These are phyloP conservation scores for Gobius niger DNA, from an alignment of 2,113 vertebrate genomes.

Conservation along the genomic window DNA sequence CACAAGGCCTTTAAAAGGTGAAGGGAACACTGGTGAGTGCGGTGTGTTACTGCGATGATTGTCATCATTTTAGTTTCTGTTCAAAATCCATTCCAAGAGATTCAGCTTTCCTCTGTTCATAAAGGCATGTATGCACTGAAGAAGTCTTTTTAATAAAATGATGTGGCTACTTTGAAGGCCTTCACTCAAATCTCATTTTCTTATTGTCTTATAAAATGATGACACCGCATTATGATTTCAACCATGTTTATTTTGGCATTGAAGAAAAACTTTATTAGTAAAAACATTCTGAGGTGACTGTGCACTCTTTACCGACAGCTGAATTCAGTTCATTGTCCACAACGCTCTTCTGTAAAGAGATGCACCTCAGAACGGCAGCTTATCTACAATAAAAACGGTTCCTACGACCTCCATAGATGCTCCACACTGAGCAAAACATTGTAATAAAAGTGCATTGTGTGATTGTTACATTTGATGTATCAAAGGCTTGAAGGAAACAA, in stretches of 20 bases:
- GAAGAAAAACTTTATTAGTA: conserved; percentile 4
- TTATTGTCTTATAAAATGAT: neutral
- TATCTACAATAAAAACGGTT: neutral
- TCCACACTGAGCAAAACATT: conserved; percentile 2
- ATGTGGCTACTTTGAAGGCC: conserved; percentile 22
- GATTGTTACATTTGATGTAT: neutral
- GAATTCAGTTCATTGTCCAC: conserved; percentile 8
- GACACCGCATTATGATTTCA: neutral
- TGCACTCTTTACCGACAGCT: neutral
- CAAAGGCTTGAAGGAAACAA: neutral
- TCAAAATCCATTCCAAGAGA: conserved; percentile 60
- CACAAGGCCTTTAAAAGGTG: conserved; percentile 15
- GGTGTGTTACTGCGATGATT: conserved; percentile 53
- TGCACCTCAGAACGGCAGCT: neutral
- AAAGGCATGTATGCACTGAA: conserved; percentile 71
- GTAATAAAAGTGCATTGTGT: conserved; percentile 37
- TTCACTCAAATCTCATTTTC: conserved; percentile 12
- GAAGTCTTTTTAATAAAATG: conserved; percentile 70
- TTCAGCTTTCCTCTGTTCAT: conserved; percentile 62
- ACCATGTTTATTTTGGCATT: neutral
- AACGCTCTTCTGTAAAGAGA: neutral
- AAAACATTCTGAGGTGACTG: neutral
- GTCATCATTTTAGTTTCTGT: conserved; percentile 58
- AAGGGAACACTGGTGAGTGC: conserved; percentile 45
- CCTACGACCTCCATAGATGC: conserved; percentile 1